These are phyloP conservation scores for Lasioglossum morio DNA, from an alignment of 2,888 invertebrate genomes.

Conservation along the genomic window DNA sequence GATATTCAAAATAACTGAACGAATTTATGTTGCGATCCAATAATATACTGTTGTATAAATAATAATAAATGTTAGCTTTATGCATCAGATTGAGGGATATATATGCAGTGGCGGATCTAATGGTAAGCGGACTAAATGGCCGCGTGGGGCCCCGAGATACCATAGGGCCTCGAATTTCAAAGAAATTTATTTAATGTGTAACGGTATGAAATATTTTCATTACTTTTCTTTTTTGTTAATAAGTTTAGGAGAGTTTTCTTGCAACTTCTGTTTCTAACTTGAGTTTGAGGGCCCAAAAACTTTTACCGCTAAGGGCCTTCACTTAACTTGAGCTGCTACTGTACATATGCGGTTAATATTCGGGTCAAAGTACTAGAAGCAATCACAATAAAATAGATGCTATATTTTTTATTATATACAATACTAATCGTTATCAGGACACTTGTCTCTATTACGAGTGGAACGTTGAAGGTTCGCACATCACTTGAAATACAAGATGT, in stretches of 20 bases:
- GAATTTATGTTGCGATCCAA: background rate
- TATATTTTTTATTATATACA: too few relatives aligned
- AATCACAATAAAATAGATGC: background rate
- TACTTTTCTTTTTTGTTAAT: too few relatives aligned
- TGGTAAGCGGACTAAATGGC: too few relatives aligned
- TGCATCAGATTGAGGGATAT: background rate
- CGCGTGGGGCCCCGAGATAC: too few relatives aligned
- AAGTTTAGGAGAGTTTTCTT: too few relatives aligned
- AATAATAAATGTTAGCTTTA: background rate
- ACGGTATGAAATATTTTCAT: too few relatives aligned
- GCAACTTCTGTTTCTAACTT: too few relatives aligned
- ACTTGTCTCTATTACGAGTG: background rate
- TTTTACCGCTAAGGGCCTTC: background rate
- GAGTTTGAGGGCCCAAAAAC: too few relatives aligned
- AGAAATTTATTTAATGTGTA: too few relatives aligned
- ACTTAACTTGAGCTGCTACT: background rate
- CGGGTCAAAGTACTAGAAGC: background rate
- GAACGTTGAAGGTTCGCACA: background rate
- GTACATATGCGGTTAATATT: background rate
- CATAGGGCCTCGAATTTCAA: too few relatives aligned
- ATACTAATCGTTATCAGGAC: background rate
- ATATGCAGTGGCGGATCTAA: background rate
- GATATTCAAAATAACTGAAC: background rate
- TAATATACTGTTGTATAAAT: background rate
- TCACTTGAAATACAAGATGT: background rate